Conservation (phyloP, 2,888 invertebrate species). For the Troides oblongomaculatus region DNA sequence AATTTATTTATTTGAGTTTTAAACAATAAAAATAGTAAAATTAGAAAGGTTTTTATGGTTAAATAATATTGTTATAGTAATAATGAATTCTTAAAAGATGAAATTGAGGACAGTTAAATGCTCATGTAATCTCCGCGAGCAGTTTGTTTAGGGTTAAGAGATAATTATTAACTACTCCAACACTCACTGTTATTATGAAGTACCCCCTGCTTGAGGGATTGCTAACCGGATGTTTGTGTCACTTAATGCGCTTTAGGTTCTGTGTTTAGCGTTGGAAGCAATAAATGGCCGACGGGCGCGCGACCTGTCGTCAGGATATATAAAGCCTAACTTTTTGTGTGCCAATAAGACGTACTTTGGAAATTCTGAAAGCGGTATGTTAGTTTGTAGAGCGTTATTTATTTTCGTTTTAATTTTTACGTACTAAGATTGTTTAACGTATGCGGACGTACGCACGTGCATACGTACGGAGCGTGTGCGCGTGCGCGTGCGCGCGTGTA, state of each 20-base stretch:
- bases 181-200: conserved; percentile 49
- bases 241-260: conserved; percentile 33
- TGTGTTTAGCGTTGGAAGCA: conserved; percentile 14
- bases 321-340: conserved; percentile 24
- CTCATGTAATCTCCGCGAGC: conserved; percentile 35
- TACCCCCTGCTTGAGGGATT: conserved; percentile 49
- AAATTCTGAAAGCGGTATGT: conserved; percentile 13
- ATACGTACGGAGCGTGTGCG: too few relatives aligned
- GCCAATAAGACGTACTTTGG: conserved; percentile 24
- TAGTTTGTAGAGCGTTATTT: conserved; percentile 37
- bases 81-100: conserved; percentile 42
- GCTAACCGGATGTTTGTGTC: conserved; percentile 42
- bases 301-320: conserved; percentile 15
- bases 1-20: background rate
- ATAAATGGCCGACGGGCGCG: conserved; percentile 6
- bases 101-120: conserved; percentile 35
- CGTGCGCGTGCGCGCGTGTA: too few relatives aligned
- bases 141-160: conserved; percentile 50
- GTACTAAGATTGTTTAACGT: conserved; percentile 46
- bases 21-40: conserved; percentile 19
- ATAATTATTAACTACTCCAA: conserved; percentile 48
- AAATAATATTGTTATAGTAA: conserved; percentile 17
- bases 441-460: background rate
- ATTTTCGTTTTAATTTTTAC: conserved; percentile 51
- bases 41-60: conserved; percentile 9